Evolutionary conservation across 2,888 invertebrate species (phyloP).

Genomic region (Heliconius ismenius): DNA sequence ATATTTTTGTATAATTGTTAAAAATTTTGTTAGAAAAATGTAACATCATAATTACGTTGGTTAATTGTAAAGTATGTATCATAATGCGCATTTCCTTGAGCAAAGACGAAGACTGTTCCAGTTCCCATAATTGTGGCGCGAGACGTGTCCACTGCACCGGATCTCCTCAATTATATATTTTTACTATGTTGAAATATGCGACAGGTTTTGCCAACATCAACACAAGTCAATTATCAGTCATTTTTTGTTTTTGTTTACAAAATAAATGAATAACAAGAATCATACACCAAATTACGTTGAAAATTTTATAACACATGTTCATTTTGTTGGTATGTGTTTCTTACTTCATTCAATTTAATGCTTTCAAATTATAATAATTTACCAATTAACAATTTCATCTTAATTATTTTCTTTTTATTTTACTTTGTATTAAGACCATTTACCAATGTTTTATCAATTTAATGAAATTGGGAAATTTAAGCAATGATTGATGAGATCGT

Average conservation of each 20-base stretch:
- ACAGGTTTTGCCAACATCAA: slow-evolving; percentile 11
- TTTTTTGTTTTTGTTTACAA: slow-evolving; percentile 8
- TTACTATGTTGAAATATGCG: slow-evolving; percentile 18
- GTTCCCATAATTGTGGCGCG: slow-evolving; percentile 61
- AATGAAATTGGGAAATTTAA: not conserved
- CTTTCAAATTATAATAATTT: not conserved
- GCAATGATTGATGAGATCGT: not conserved
- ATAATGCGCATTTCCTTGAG: slow-evolving; percentile 48
- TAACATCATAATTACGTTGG: slow-evolving; percentile 26
- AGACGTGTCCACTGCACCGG: slow-evolving; percentile 56
- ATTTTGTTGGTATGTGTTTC: not conserved
- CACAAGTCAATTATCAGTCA: not conserved
- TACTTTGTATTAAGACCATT: not conserved
- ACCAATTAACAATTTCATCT: not conserved
- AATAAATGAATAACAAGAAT: not conserved
- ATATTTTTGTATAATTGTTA: not conserved
- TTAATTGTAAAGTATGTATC: slow-evolving; percentile 38
- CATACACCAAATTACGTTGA: not conserved
- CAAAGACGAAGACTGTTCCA: slow-evolving; percentile 60
- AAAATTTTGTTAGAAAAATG: not conserved
- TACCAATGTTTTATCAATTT: not conserved
- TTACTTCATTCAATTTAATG: not conserved
- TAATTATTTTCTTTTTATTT: not conserved
- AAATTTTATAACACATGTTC: not conserved
- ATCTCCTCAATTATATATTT: slow-evolving; percentile 21